Base-by-base conservation (phyloP, 2,797 vertebrate genomes). In the Sciaenops ocellatus region DNA sequence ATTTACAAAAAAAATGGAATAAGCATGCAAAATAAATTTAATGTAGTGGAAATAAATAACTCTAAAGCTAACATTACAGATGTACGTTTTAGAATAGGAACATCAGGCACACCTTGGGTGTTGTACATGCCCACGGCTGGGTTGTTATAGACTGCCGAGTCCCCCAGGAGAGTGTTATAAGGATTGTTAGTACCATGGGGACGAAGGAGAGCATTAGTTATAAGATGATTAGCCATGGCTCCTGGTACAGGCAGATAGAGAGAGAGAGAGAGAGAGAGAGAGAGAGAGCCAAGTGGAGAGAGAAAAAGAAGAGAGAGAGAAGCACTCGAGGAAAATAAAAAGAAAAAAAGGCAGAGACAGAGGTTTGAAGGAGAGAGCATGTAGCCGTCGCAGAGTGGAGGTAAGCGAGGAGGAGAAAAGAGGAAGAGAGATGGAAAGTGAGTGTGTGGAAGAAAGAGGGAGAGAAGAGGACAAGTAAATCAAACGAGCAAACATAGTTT, bases 161-260 rank as follows among this genome's bases (percentile, higher is more conserved):
- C 98, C 96, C 98, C 98, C 94, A 99, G 97, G 96, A 99, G 97
- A 95, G 98, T 98, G 96, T 99, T 99, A 99, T 99, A 99, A 94
- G 98, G 98, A 96, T 99, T 98, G 97, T 99, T 99, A 99, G 98
- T 98, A 96, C 97, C 98, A 97, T 99, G 98, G 96, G 98, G 97
- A 98, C 98, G 98, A 96, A 99, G 98, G 94, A 99, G 97, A 96
- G 98, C 97, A 97, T 98, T 99, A 97, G 98, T 99, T 98, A 99
- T 98, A 97, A 99, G 98, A 97, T 99, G 98, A 95, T 99, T 99
- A 98, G 98, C 98, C 98, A 99, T 98, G 96, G 97, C 96, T 96
- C 98, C 98, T 99, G 97, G 96, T 98, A 96, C 96, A 98, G 96
- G 96, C 96, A 97, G 91, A 95, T 81, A 95, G 82, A 95, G 83